Evolutionary conservation across 1,140 invertebrate species (phyloP), one percentile per base, ranked within the genome.

Genomic region (Caenorhabditis tropicalis): DNA sequence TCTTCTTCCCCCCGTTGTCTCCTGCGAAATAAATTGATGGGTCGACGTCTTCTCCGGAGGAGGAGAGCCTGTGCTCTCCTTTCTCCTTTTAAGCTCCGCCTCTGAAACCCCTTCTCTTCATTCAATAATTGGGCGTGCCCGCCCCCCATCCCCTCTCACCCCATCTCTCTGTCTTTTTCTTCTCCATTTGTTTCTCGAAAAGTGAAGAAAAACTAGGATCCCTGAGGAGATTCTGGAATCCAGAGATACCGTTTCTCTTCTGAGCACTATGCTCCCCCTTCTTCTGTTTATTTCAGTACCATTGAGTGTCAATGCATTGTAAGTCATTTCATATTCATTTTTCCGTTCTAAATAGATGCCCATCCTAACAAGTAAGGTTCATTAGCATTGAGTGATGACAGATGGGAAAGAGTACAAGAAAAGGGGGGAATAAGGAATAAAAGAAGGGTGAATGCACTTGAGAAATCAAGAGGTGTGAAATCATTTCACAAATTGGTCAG

Each of bases 301-400:
- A 27, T 74, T 15, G 36, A 7, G 65, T 24, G 36, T 46, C 36
- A 46, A 9, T 31, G 65, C 36, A 2, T 74, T 43, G 65, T 74
- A 43, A 74, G 65, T 74, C n/a, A 43, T 74, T 24, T 24, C 12
- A 21, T 27, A 27, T 27, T 27, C 21, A 7, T 10, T 15, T 12
- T 56, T 27, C 0, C 10, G n/a, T 51, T 10, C 5, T 56, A 56
- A 29, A 21, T 56, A 27, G 53, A 56, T 56, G 51, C n/a, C 10
- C 21, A 10, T n/a, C 21, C 5, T 33, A 65, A 74, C 65, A 74
- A 74, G 58, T 74, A 24, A 31, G 27, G 65, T 74, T 74, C 65
- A 74, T 74, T 74, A 74, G 65, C 65, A 74, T 74, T 74, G 65
- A 74, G 65, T 74, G 36, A 74, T 74, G 65, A 74, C 65, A 74